Base-by-base conservation (phyloP, 2,113 vertebrate genomes). In the Rhegmatorhina hoffmannsi region DNA sequence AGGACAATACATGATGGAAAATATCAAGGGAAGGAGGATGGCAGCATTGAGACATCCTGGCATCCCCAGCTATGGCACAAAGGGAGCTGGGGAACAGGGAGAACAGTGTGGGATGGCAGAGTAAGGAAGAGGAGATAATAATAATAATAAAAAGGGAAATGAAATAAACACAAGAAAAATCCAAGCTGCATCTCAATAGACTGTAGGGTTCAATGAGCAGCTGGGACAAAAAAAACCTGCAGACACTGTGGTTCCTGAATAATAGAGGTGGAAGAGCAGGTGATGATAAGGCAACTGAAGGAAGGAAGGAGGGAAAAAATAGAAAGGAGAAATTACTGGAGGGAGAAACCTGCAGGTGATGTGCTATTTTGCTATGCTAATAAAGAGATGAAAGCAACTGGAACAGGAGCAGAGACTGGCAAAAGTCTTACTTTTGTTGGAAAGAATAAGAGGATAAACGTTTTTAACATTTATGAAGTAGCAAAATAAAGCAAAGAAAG, bases 401-500 rank as follows among this genome's bases (percentile, higher is more conserved):
- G 86, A 88, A 83, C 24, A 17, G 89, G 86, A 92, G 80, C 69
- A 9, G 31, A 73, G 81, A 58, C 80, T 84, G 89, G 95, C 67
- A 84, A 66, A 88, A 86, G 70, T 76, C 68, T 87, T 43, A 64
- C 66, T 92, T 85, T 90, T 80, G 95, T 78, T 80, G 87, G 66
- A 31, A 79, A 86, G 75, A 94, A 91, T 82, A 92, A 95, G 94
- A 96, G 89, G 94, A 89, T 87, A 84, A 63, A 47, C 20, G 76
- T 66, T 92, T 92, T 92, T 62, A 92, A 91, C 92, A 76, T 95
- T 95, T 94, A 93, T 90, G 95, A 96, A 95, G 85, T 69, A 93
- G 94, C 93, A 90, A 97, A 97, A 97, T 87, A 92, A 96, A 97
- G 85, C 89, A 86, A 88, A 96, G 93, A 93, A 86, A 49, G 84